Percentiles rank a stretch among this genome's conserved stretches.
phyloP scores from a whole-genome alignment of 2,113 vertebrate genomes.

The Bos javanicus region DNA sequence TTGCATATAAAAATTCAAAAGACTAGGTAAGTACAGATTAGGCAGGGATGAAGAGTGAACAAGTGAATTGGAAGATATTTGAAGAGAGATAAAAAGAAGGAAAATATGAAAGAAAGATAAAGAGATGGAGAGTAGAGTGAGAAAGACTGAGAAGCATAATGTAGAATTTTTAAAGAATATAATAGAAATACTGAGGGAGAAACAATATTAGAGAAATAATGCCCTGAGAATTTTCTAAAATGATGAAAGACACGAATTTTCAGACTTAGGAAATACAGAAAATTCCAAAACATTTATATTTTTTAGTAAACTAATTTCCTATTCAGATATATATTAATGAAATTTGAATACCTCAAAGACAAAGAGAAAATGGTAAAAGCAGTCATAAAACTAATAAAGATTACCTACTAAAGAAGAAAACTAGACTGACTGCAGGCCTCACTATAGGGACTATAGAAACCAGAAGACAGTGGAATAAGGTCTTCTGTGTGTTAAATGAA shows the following conservation, averaged over 20 bases:
- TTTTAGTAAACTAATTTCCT: background rate
- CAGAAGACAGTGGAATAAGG: background rate
- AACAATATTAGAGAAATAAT: background rate
- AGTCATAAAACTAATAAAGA: background rate
- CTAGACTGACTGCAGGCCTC: background rate
- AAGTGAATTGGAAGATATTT: background rate
- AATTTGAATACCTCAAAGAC: slow-evolving; percentile 5
- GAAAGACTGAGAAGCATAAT: background rate
- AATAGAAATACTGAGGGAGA: background rate
- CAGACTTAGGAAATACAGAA: background rate
- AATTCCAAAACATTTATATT: background rate
- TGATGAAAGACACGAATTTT: slow-evolving; percentile 10
- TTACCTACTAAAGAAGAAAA: background rate
- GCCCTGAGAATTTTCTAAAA: background rate
- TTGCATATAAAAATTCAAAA: background rate
- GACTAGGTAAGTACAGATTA: background rate
- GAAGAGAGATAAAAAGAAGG: background rate
- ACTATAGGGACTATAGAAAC: background rate
- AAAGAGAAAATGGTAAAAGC: background rate
- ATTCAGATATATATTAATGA: background rate
- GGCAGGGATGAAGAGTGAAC: background rate
- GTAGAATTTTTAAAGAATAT: background rate
- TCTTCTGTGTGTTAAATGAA: background rate
- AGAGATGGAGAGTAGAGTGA: background rate
- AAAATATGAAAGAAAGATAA: background rate